Conservation (phyloP, 2,888 invertebrate species). For the Pristionchus mayeri region DNA sequence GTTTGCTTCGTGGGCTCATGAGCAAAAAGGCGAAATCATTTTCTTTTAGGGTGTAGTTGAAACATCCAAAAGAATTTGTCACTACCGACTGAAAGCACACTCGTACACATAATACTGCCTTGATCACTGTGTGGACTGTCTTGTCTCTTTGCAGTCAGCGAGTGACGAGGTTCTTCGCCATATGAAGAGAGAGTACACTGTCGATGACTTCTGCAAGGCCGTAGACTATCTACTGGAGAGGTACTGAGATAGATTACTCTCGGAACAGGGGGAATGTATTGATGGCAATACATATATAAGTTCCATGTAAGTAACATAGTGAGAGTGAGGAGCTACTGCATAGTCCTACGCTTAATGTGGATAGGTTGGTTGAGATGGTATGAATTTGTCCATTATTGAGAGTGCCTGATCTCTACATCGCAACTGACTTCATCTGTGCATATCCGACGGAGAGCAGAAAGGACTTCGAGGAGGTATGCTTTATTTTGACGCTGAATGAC, state of each 20-base stretch:
- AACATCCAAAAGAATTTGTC: no score
- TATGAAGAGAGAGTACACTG: slow-evolving; percentile 95
- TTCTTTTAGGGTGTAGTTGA: no score
- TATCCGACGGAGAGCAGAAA: slow-evolving; percentile 94
- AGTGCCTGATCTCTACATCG: slow-evolving; percentile 91
- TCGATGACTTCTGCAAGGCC: slow-evolving; percentile 90
- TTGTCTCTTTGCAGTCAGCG: slow-evolving; percentile 85
- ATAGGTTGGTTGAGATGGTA: no score
- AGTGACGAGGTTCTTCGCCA: slow-evolving; percentile 93
- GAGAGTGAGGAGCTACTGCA: not conserved
- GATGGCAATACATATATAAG: not conserved
- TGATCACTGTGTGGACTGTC: no score
- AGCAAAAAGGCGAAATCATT: no score
- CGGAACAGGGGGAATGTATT: not conserved
- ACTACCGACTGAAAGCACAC: no score
- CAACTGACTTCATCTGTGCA: slow-evolving; percentile 97
- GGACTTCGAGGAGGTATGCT: slow-evolving; percentile 85
- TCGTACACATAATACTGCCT: no score
- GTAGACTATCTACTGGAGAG: slow-evolving; percentile 87
- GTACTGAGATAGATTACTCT: slow-evolving; percentile 78
- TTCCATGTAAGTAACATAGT: not conserved
- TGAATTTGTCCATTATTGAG: no score
- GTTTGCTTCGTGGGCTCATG: no score
- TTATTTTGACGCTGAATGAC: no score
- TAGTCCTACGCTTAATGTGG: no score